These are phyloP conservation scores for Lepidurus couesii DNA, from an alignment of 1,140 invertebrate species.

Conservation along the genomic window DNA sequence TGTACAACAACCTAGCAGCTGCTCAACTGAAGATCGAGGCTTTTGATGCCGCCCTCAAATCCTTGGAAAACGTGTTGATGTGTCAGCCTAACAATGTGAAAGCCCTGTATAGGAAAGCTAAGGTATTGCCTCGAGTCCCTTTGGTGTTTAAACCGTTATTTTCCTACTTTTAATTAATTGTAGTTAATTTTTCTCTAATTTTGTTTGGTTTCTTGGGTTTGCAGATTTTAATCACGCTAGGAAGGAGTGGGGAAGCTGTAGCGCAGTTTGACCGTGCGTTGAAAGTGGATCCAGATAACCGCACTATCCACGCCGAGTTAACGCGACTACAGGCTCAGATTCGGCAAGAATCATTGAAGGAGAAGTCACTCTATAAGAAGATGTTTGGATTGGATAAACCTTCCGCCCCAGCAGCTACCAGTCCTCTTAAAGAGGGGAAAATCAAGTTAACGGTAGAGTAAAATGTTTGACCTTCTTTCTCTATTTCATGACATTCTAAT, in stretches of 20 bases:
- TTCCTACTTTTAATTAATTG: conserved; percentile 36
- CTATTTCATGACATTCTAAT: not conserved
- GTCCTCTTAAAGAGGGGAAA: conserved; percentile 26
- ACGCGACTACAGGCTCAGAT: conserved; percentile 52
- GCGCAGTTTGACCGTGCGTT: conserved; percentile 52
- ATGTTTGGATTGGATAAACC: conserved; percentile 52
- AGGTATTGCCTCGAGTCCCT: conserved; percentile 45
- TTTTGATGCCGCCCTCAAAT: conserved; percentile 71
- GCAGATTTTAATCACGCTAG: conserved; percentile 57
- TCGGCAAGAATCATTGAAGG: conserved; percentile 51
- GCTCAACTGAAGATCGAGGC: conserved; percentile 79
- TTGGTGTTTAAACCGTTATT: conserved; percentile 25
- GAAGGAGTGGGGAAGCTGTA: conserved; percentile 56
- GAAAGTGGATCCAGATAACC: conserved; percentile 54
- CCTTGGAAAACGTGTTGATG: conserved; percentile 69
- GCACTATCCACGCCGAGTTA: conserved; percentile 55
- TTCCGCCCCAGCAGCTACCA: conserved; percentile 24
- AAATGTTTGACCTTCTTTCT: not conserved
- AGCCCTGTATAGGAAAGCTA: conserved; percentile 80
- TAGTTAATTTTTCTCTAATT: conserved; percentile 5
- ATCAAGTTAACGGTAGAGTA: conserved; percentile 31
- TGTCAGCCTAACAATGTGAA: conserved; percentile 83
- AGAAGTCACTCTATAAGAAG: conserved; percentile 59
- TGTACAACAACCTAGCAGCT: conserved; percentile 83
- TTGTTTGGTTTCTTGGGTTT: conserved; percentile 27